Evolutionary conservation across 2,888 invertebrate genomes (phyloP).

Genomic region (Tryphoninae sp.): DNA sequence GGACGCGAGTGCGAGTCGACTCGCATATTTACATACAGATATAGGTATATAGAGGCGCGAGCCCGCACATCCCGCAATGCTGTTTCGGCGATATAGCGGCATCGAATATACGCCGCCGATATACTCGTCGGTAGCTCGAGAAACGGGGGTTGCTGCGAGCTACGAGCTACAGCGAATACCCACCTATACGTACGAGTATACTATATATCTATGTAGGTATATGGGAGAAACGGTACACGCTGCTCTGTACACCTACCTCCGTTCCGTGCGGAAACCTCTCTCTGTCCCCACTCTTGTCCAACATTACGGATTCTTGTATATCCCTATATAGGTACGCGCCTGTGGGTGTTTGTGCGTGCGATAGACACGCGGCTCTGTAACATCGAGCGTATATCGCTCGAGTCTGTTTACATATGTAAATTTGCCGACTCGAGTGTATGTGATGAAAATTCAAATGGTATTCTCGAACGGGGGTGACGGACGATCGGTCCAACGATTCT

Average conservation of each 20-base stretch:
- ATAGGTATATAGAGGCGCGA: not conserved
- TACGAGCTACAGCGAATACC: too few species aligned
- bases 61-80: slow-evolving; percentile 20
- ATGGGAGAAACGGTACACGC: not conserved
- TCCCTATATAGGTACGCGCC: not conserved
- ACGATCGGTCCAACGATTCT: slow-evolving; percentile 52
- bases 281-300: slow-evolving; percentile 6
- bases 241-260: not conserved
- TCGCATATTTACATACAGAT: not conserved
- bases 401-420: slow-evolving; percentile 72
- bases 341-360: not conserved
- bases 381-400: not conserved
- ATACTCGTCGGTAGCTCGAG: too few species aligned
- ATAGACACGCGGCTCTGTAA: too few species aligned
- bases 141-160: too few species aligned
- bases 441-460: slow-evolving; percentile 77
- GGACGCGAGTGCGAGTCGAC: slow-evolving; percentile 27
- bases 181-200: too few species aligned
- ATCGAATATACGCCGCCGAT: not conserved
- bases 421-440: slow-evolving; percentile 63
- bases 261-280: not conserved
- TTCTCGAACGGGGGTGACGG: slow-evolving; percentile 72
- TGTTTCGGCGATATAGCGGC: not conserved
- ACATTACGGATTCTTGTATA: slow-evolving; percentile 35
- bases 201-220: not conserved